Percentiles rank a stretch among this genome's conserved stretches.
phyloP scores from a whole-genome alignment of 2,888 invertebrate species.

The Cosmia trapezina region DNA sequence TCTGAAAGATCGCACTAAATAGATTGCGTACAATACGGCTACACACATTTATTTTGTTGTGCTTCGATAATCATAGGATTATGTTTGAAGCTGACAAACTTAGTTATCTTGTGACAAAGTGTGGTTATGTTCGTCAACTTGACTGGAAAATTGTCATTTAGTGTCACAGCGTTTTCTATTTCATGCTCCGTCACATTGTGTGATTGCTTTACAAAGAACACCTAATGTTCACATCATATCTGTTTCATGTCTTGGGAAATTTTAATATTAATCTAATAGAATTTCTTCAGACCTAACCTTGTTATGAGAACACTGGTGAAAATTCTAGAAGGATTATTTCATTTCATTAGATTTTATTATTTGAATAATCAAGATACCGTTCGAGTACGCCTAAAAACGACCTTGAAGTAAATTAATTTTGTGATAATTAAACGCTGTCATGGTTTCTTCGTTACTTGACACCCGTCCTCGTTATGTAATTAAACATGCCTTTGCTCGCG shows the following conservation, averaged over 20 bases:
- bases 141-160: constrained; percentile 76
- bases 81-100: constrained; percentile 38
- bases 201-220: constrained; percentile 63
- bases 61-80: constrained; percentile 32
- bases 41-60: constrained; percentile 45
- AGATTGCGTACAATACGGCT: constrained; percentile 63
- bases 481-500: constrained; percentile 41
- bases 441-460: constrained; percentile 56
- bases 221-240: constrained; percentile 22
- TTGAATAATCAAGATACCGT: constrained; percentile 10
- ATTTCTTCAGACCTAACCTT: not conserved
- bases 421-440: constrained; percentile 51
- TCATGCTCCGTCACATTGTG: constrained; percentile 67
- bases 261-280: not conserved
- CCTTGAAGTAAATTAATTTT: constrained; percentile 54
- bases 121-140: constrained; percentile 64
- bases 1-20: constrained; percentile 72
- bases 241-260: not conserved
- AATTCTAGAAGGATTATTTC: constrained; percentile 10
- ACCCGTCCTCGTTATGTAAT: constrained; percentile 48
- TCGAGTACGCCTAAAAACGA: constrained; percentile 19
- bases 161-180: constrained; percentile 71
- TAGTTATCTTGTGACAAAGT: constrained; percentile 61
- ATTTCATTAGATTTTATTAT: constrained; percentile 27
- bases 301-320: not conserved